Base-by-base conservation (phyloP, 2,797 vertebrate genomes). In the Erithacus rubecula region DNA sequence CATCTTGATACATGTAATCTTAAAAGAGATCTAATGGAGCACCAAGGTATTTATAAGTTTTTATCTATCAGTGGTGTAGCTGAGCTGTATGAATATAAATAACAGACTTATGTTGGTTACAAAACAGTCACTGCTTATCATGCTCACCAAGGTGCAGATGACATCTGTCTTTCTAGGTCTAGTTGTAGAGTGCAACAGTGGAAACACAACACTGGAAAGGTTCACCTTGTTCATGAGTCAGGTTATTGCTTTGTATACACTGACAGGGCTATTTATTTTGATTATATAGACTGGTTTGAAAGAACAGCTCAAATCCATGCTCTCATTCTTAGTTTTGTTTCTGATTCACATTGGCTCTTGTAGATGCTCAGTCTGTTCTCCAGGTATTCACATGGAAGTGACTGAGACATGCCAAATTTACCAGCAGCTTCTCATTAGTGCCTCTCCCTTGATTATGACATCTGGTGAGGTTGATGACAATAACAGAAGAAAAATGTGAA, bases 361-460 rank as follows among this genome's bases (percentile, higher is more conserved):
- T 69, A 64, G 84, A 72, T 79, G 36, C 59, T 47, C 41, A 52
- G 52, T 37, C 69, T 56, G 58, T 43, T 93, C 65, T 91, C 55
- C 87, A 94, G 91, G 89, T 95, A 94, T 59, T 76, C 70, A 74
- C 27, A 12, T 87, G 71, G 62, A 94, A 90, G 67, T 81, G 79
- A 88, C 87, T 19, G 65, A 91, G 84, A 79, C 59, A 83, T 39
- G 82, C 70, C 94, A 93, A 86, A 91, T 78, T 88, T 67, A 86
- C 87, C 94, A 94, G 89, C 83, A 94, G 94, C 92, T 97, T 94
- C 79, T 93, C 70, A 83, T 96, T 95, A 93, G 70, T 86, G 59
- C 27, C 15, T 91, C 60, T 78, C 95, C 79, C 89, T 88, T 93
- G 91, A 97, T 96, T 95, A 88, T 86, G 89, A 91, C 91, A 94